Base-by-base conservation (phyloP, 1,140 invertebrate species). In the Drosophila sp. region DNA sequence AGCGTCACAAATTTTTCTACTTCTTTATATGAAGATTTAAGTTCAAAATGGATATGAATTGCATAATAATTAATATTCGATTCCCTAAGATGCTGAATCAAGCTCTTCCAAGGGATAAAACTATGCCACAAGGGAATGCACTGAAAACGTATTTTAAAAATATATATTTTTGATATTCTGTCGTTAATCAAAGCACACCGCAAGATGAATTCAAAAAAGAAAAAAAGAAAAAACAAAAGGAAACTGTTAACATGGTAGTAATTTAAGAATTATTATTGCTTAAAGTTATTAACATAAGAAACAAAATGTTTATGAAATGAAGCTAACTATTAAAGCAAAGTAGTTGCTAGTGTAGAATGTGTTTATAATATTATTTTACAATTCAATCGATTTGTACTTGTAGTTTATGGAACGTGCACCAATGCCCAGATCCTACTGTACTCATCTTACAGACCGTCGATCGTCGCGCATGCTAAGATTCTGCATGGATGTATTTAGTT, bases 381-480 rank as follows among this genome's bases (percentile, higher is more conserved):
- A 17, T 17, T 17, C 17, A 17, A 17, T 17, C 17, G 17, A 17
- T 17, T 17, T 40, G 38, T 27, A 8, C 25, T 25, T 25, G n/a
- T 50, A 23, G 2, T 32, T 56, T 29, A 11, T 32, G 11, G 41
- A 23, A 10, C 23, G 73, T 76, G 32, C 72, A 40, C 33, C 58
- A 69, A 35, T 32, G 32, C 40, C 25, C 33, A 76, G 60, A 76
- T 25, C 73, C 55, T 76, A 76, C 73, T 76, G 73, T 76, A 76
- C 73, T 50, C 44, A 29, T 25, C 11, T 30, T 23, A 29, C 25
- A 8, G 44, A 29, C 41, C 17, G 17, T 17, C 17, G 10, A 60
- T 27, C 10, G 10, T 33, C 60, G 73, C 73, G 60, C 73, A 76
- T 76, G 73, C 72, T 76, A 76, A 60, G 64, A 30, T 50, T 38